Evolutionary conservation across 2,113 vertebrate genomes (phyloP), one percentile per base, ranked within the genome.

Genomic region (Natator depressus): DNA sequence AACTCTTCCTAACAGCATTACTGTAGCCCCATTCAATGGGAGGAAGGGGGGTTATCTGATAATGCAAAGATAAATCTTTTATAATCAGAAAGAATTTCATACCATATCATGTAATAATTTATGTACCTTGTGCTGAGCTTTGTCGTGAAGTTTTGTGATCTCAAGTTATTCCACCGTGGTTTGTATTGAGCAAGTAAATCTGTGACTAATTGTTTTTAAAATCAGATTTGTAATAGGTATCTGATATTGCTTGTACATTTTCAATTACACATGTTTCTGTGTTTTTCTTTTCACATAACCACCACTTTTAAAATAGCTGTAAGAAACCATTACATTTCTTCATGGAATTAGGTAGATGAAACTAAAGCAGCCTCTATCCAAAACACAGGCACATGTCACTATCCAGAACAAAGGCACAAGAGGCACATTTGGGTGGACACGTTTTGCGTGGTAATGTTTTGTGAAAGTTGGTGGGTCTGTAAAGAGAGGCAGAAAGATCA

Each of bases 81-180:
- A n/a, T n/a, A n/a, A n/a, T n/a, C n/a, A n/a, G n/a, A 85, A 31
- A 78, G 38, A 38, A 14, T 65, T 22, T 84, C 29, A 20, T 31
- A 80, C 1, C 1, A 10, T 84, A 46, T 80, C 80, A 35, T 50
- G 75, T 75, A 83, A 6, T 5, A 20, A 80, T 29, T 29, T 14
- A 0, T 24, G 2, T 47, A 27, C 6, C 8, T 4, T 20, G 10
- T 27, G 5, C n/a, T 2, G 1, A 80, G 3, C 20, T 72, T 25
- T 14, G 8, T 17, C 27, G 10, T 31, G 12, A 31, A 24, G 5
- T 85, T 81, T 85, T 16, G n/a, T 80, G 11, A 57, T 76, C 46
- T 20, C 10, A 42, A 46, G 2, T 88, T 46, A 76, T 69, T 80
- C 53, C 47, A n/a, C n/a, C 3, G 0, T 3, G 9, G 29, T 82